phyloP scores from a whole-genome alignment of 2,113 vertebrate genomes.

The Oncorhynchus masou region DNA sequence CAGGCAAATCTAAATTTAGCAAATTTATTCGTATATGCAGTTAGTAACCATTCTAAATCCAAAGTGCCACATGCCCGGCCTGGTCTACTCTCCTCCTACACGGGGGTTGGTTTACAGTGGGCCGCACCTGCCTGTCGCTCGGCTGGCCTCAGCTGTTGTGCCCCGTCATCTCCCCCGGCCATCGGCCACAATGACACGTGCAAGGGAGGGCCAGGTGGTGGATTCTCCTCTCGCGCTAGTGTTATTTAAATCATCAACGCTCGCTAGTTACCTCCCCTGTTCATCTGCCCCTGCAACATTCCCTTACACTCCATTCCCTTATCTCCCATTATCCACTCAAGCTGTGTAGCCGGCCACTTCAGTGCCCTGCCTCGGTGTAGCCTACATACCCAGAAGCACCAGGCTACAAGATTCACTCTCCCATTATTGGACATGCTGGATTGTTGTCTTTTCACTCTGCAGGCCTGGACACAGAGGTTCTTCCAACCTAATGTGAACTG shows the following conservation, averaged over 20 bases:
- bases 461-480: neutral
- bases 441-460: neutral
- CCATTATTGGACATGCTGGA: neutral
- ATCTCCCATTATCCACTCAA: neutral
- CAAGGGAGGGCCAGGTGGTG: conserved; percentile 49
- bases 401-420: neutral
- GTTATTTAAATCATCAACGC: conserved; percentile 29
- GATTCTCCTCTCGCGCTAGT: conserved; percentile 16
- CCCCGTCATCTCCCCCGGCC: conserved; percentile 64
- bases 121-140: conserved; percentile 42
- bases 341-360: neutral
- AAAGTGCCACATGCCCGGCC: conserved; percentile 64
- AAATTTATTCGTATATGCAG: conserved; percentile 77
- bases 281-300: neutral
- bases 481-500: neutral
- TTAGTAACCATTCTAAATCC: conserved; percentile 84
- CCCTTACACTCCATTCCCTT: neutral
- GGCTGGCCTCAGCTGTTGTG: conserved; percentile 71
- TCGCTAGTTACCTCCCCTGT: neutral
- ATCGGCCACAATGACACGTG: conserved; percentile 41
- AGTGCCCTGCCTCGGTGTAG: too few relatives aligned
- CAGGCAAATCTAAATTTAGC: conserved; percentile 64
- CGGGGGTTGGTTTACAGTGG: conserved; percentile 63
- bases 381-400: too few relatives aligned
- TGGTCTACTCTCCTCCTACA: conserved; percentile 46